Conservation (phyloP, 2,888 invertebrate species). For the Cristatella mucedo region DNA sequence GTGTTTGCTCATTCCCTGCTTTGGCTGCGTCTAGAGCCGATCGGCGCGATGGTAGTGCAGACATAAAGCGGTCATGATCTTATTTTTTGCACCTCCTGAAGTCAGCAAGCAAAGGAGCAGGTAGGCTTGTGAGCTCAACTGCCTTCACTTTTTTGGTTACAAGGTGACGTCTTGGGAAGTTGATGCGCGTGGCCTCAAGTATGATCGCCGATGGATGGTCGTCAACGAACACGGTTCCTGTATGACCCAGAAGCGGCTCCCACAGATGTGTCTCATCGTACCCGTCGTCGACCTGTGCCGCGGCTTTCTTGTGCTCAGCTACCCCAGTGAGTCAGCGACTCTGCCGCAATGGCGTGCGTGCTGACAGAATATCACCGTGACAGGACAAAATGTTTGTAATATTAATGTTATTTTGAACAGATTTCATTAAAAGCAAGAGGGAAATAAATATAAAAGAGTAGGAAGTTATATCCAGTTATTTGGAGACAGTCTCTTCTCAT, state of each 20-base stretch:
- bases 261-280: conserved; percentile 58
- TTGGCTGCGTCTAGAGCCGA: not conserved
- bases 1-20: conserved; percentile 5
- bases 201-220: conserved; percentile 87
- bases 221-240: conserved; percentile 62
- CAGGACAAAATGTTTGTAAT: too few species aligned
- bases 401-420: too few species aligned
- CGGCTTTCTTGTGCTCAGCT: conserved; percentile 28
- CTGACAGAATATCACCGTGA: too few species aligned
- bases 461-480: too few species aligned
- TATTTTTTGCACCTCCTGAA: too few species aligned
- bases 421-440: too few species aligned
- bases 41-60: conserved; percentile 10
- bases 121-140: too few species aligned
- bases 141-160: conserved; percentile 10
- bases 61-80: too few species aligned
- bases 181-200: conserved; percentile 59
- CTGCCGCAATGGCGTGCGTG: too few species aligned
- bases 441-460: too few species aligned
- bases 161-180: conserved; percentile 55
- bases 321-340: conserved; percentile 23
- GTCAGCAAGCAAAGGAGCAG: too few species aligned
- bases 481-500: too few species aligned
- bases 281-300: conserved; percentile 53
- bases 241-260: conserved; percentile 69